These are phyloP conservation scores for Saimiri boliviensis DNA, from an alignment of 2,113 vertebrate species.

Conservation along the genomic window DNA sequence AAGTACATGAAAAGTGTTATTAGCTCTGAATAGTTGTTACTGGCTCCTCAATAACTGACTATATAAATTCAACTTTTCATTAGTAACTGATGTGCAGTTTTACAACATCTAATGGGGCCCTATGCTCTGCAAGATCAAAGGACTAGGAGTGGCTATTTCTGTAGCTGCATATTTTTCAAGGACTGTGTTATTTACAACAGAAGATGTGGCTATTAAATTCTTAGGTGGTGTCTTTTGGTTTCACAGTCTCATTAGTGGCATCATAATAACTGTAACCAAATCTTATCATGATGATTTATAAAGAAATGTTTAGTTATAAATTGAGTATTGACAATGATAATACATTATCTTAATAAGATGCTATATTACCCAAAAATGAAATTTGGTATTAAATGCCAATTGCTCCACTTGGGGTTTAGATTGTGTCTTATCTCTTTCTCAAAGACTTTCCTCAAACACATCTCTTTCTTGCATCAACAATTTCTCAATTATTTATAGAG, in stretches of 20 bases:
- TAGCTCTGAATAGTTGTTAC: not conserved
- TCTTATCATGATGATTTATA: not conserved
- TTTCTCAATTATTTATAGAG: not conserved
- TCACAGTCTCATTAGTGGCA: not conserved
- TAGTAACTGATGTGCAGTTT: not conserved
- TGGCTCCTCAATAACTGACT: not conserved
- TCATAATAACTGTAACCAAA: not conserved
- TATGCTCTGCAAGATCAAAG: not conserved
- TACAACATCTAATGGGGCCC: not conserved
- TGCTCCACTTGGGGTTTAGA: not conserved
- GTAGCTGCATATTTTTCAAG: not conserved
- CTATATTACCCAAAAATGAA: not conserved
- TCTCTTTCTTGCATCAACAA: not conserved
- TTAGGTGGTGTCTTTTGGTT: not conserved
- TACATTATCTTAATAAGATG: not conserved
- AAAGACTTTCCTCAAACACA: not conserved
- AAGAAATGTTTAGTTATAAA: not conserved
- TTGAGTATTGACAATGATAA: not conserved
- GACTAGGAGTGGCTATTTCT: not conserved
- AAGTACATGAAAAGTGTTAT: not conserved
- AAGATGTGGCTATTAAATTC: not conserved
- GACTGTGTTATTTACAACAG: not conserved
- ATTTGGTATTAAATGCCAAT: not conserved
- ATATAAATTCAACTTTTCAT: not conserved
- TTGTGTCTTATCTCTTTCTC: not conserved